A percentile compares a stretch with the other conserved stretches of the same genome.
phyloP scores from a whole-genome alignment of 2,888 invertebrate species.

The Amphipyra tragopoginis region DNA sequence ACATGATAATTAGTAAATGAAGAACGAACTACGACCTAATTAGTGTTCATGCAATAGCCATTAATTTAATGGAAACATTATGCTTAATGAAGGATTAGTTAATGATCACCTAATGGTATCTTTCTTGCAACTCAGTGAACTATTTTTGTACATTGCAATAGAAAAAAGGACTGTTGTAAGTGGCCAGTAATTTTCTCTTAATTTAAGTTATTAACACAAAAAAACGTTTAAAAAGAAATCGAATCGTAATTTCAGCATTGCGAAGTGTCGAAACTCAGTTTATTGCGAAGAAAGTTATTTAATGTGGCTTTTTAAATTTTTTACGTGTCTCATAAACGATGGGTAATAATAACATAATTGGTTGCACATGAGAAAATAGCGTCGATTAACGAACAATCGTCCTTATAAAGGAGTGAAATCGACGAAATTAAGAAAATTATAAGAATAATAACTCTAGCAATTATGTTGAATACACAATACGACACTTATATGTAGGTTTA shows the following conservation, averaged over 20 bases:
- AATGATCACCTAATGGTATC: too few relatives aligned
- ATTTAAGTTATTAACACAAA: not conserved
- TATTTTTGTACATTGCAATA: too few relatives aligned
- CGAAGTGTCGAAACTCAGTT: slow-evolving; percentile 27
- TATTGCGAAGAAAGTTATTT: slow-evolving; percentile 50
- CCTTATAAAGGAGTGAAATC: slow-evolving; percentile 45
- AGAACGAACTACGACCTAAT: too few relatives aligned
- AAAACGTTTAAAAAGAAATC: slow-evolving; percentile 26
- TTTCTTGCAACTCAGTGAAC: too few relatives aligned
- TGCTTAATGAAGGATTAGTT: too few relatives aligned
- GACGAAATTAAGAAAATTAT: slow-evolving; percentile 32
- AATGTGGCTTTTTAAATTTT: slow-evolving; percentile 40
- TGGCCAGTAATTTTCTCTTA: slow-evolving; percentile 4
- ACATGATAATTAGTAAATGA: too few relatives aligned
- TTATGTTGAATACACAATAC: slow-evolving; percentile 23
- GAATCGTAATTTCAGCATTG: slow-evolving; percentile 18
- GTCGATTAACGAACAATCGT: slow-evolving; percentile 33
- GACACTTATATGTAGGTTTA: too few relatives aligned
- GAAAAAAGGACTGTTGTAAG: too few relatives aligned
- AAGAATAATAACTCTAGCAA: slow-evolving; percentile 12
- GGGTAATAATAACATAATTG: slow-evolving; percentile 49
- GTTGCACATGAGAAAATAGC: slow-evolving; percentile 34
- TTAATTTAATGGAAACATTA: too few relatives aligned
- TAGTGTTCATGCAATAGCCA: too few relatives aligned
- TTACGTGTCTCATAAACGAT: slow-evolving; percentile 38